A percentile compares a stretch with the other conserved stretches of the same genome.
These are phyloP conservation scores for Neolamprologus kungweensis DNA, from an alignment of 2,113 vertebrate species.

Conservation along the genomic window DNA sequence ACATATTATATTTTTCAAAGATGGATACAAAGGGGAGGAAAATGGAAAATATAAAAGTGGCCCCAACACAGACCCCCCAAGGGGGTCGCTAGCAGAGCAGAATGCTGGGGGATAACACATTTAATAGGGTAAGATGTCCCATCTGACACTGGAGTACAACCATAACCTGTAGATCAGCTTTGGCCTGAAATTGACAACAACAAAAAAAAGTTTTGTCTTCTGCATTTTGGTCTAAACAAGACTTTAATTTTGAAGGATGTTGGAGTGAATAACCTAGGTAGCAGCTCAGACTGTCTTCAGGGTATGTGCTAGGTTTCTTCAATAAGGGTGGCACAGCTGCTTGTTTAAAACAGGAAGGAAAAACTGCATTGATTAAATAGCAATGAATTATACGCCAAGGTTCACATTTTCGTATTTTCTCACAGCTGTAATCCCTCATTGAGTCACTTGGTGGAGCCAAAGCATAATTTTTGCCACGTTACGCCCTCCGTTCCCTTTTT, in stretches of 20 bases:
- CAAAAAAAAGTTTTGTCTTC: not conserved
- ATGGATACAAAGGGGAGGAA: not conserved
- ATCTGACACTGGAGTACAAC: not conserved
- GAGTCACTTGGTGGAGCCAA: conserved; percentile 32
- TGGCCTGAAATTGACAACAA: not conserved
- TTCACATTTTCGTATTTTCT: not conserved
- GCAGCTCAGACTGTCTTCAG: not conserved
- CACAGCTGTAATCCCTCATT: not conserved
- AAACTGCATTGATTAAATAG: not conserved
- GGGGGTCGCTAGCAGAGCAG: no score
- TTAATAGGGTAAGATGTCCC: not conserved
- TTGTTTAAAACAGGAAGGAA: not conserved
- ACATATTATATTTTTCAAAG: not conserved
- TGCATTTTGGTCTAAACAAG: not conserved
- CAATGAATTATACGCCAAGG: not conserved
- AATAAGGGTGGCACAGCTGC: not conserved
- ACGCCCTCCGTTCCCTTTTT: conserved; percentile 7
- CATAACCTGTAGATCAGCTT: not conserved
- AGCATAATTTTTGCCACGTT: not conserved
- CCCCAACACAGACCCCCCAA: not conserved
- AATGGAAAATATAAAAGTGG: not conserved
- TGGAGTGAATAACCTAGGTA: not conserved
- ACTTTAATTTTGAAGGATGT: not conserved
- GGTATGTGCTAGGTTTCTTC: rapidly evolving
- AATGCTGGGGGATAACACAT: not conserved